Base-by-base conservation (phyloP, 2,113 vertebrate genomes). In the Osmerus mordax region DNA sequence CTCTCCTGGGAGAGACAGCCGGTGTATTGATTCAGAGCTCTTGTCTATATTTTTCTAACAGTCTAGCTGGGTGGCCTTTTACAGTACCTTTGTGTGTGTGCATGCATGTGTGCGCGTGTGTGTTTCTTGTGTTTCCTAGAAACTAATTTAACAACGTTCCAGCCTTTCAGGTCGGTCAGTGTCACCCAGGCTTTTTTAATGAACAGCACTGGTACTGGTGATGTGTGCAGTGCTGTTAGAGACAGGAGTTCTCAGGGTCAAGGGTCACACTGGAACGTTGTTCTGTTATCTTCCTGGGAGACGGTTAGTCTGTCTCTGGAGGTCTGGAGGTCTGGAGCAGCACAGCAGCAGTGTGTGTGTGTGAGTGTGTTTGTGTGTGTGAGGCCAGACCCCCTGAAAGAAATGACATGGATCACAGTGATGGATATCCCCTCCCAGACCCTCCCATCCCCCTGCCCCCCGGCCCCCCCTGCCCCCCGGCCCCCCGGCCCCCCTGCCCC, bases 21-120 rank as follows among this genome's bases (percentile, higher is more conserved):
- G 54, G 32, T 65, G 51, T 52, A 67, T 72, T 63, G 76, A 76
- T 83, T 78, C 74, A 59, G 76, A 79, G 65, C 65, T 41, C 36
- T 41, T 5, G 5, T 41, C 36, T 41, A 41, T 41, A 32, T 32
- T 32, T 32, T 32, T 4, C 29, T 32, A 41, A 41, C 36, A 8
- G 15, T 12, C 59, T 59, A 19, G 56, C 18, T 19, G 0, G 4
- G 3, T 61, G 19, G 69, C 74, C 81, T 74, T 63, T 25, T 58
- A 52, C 36, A 41, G 36, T 41, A 41, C 36, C 36, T 41, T 13
- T 21, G 4, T 53, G 8, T 15, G 9, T 61, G 59, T 15, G 58
- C 23, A 19, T 60, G 21, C 13, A 8, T 60, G 18, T 59, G 18
- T 59, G 21, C 19, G 9, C 19, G n/a, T 28, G 29, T 25, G 19